Evolutionary conservation across 2,888 invertebrate genomes (phyloP).

Genomic region (Elysia crispata): DNA sequence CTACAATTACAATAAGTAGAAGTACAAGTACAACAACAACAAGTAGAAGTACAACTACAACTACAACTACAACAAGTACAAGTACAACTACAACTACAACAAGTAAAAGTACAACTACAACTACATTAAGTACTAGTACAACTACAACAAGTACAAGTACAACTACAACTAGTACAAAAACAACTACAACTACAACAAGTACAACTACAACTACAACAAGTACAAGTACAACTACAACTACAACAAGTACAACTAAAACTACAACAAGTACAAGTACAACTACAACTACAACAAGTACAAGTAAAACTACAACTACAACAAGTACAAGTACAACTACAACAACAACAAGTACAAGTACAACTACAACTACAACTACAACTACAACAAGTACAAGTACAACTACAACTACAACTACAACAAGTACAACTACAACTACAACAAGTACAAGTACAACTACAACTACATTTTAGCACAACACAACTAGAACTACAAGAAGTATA

Average conservation of each 20-base stretch:
- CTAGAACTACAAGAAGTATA: no score
- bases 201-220: background rate
- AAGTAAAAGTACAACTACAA: no score
- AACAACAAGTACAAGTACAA: background rate
- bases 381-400: background rate
- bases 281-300: no score
- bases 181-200: no score
- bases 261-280: no score
- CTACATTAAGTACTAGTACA: no score
- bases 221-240: background rate
- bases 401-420: no score
- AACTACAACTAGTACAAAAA: no score
- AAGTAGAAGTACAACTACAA: background rate
- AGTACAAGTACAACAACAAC: background rate
- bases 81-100: constrained; percentile 13
- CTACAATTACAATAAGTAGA: no score
- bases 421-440: background rate
- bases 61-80: background rate
- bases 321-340: background rate
- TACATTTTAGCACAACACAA: background rate
- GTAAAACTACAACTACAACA: no score
- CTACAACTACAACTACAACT: background rate
- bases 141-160: no score
- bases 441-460: background rate
- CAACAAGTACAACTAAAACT: no score